These are phyloP conservation scores for Lapara coniferarum DNA, from an alignment of 2,888 invertebrate genomes.

Conservation along the genomic window DNA sequence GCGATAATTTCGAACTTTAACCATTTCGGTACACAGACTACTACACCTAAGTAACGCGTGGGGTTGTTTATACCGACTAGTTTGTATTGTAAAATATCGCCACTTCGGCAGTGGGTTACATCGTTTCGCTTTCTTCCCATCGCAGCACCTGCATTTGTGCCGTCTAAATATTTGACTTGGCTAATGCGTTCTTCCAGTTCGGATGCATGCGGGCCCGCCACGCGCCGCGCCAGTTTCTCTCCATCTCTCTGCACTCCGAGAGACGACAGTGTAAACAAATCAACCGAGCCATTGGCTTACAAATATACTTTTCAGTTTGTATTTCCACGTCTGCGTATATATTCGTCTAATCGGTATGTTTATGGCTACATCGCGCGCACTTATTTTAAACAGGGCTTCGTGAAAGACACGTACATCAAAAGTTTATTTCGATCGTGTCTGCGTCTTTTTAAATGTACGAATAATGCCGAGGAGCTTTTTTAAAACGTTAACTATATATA, in stretches of 20 bases:
- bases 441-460: slow-evolving; percentile 12
- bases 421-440: slow-evolving; percentile 14
- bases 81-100: slow-evolving; percentile 46
- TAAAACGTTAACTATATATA: slow-evolving; percentile 10
- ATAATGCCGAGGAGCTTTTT: slow-evolving; percentile 1
- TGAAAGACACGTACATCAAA: slow-evolving; percentile 9
- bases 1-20: slow-evolving; percentile 30
- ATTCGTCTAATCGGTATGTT: slow-evolving; percentile 9
- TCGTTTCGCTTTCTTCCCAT: slow-evolving; percentile 53
- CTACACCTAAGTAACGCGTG: slow-evolving; percentile 30
- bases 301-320: slow-evolving; percentile 7
- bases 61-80: slow-evolving; percentile 48
- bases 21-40: slow-evolving; percentile 33
- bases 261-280: slow-evolving; percentile 10
- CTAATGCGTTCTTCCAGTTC: slow-evolving; percentile 52
- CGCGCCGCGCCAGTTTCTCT: slow-evolving; percentile 6
- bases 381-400: slow-evolving; percentile 6
- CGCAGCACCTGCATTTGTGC: slow-evolving; percentile 33
- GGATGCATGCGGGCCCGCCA: slow-evolving; percentile 40
- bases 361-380: background rate
- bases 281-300: background rate
- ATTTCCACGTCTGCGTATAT: slow-evolving; percentile 3
- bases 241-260: no score
- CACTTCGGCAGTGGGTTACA: slow-evolving; percentile 37
- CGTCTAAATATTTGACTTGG: slow-evolving; percentile 66